phyloP scores from a whole-genome alignment of 2,888 invertebrate species.

The Slavum lentiscoides region DNA sequence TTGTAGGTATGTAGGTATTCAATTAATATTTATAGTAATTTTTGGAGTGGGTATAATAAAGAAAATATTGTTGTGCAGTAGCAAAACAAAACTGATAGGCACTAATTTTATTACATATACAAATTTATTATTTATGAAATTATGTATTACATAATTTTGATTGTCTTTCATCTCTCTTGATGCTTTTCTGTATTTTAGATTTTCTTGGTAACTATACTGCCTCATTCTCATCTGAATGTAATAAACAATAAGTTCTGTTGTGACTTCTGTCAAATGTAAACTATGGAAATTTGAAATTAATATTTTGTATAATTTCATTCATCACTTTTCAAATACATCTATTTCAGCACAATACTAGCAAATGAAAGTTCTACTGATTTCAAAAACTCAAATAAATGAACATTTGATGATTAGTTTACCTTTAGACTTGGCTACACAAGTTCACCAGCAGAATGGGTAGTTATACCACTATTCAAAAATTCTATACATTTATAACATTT shows the following conservation, averaged over 20 bases:
- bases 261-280: constrained; percentile 1
- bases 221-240: constrained; percentile 10
- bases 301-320: constrained; percentile 8
- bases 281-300: neutral
- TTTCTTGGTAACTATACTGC: constrained; percentile 8
- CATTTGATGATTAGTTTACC: neutral
- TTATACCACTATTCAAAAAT: constrained; percentile 7
- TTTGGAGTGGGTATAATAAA: too few relatives aligned
- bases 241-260: constrained; percentile 11
- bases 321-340: constrained; percentile 22
- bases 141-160: too few relatives aligned
- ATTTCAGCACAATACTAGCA: too few relatives aligned
- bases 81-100: too few relatives aligned
- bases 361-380: too few relatives aligned
- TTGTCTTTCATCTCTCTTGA: neutral
- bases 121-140: too few relatives aligned
- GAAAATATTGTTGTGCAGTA: too few relatives aligned
- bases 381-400: constrained; percentile 11
- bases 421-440: constrained; percentile 8
- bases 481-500: constrained; percentile 2
- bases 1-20: too few relatives aligned
- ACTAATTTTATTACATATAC: too few relatives aligned
- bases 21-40: too few relatives aligned
- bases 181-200: neutral
- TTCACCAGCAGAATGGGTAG: neutral